Conservation (phyloP, 2,113 vertebrate species). For the Acanthochromis polyacanthus region DNA sequence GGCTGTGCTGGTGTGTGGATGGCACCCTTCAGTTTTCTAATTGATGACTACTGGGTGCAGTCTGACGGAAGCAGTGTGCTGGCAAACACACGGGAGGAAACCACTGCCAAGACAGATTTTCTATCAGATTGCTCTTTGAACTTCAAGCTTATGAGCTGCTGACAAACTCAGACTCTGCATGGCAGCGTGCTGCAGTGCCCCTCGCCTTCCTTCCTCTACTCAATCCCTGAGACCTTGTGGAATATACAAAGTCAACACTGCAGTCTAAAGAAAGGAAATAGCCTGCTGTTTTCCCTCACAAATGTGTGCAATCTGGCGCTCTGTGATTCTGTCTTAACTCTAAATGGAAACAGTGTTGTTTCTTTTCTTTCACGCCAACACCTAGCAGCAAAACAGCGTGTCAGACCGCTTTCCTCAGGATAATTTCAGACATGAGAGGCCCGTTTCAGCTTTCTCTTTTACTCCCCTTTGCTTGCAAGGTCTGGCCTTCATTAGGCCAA, state of each 20-base stretch:
- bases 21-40: constrained; percentile 80
- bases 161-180: constrained; percentile 75
- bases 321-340: constrained; percentile 76
- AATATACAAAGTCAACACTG: constrained; percentile 81
- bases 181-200: constrained; percentile 67
- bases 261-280: constrained; percentile 77
- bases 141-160: constrained; percentile 74
- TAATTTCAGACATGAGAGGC: constrained; percentile 81
- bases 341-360: constrained; percentile 84
- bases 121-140: constrained; percentile 82
- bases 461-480: constrained; percentile 54
- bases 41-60: constrained; percentile 80
- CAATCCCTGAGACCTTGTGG: constrained; percentile 75
- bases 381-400: constrained; percentile 77
- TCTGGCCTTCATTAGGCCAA: constrained; percentile 86
- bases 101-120: constrained; percentile 73
- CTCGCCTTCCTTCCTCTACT: constrained; percentile 82
- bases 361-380: constrained; percentile 77
- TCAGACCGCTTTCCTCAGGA: constrained; percentile 79
- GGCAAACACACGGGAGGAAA: constrained; percentile 75
- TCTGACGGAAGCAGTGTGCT: constrained; percentile 77
- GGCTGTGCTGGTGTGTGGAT: constrained; percentile 64
- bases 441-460: constrained; percentile 58
- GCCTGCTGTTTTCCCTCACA: constrained; percentile 76
- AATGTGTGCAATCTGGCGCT: constrained; percentile 71